Evolutionary conservation across 2,888 invertebrate genomes (phyloP), one percentile per base, ranked within the genome.

Genomic region (Desoria tigrina): DNA sequence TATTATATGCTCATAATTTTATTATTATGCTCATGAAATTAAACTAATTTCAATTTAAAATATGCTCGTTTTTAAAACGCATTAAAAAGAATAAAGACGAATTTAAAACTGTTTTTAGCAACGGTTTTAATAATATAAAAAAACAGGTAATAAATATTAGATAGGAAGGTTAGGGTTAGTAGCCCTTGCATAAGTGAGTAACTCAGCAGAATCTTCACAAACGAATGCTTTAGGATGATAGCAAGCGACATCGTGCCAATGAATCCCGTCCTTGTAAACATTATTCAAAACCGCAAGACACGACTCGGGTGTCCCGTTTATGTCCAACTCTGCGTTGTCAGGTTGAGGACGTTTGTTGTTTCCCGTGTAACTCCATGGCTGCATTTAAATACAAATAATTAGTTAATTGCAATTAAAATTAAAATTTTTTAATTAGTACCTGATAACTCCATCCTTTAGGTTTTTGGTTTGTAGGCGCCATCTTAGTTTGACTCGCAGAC

Each of bases 141-240:
- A n/a, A n/a, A n/a, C n/a, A n/a, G n/a, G n/a, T n/a, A n/a, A n/a
- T n/a, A n/a, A n/a, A n/a, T n/a, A n/a, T 72, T 68, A 74, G 59
- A 74, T 72, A 27, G 72, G 70, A 7, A 74, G 64, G 51, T 71
- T 68, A 24, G 74, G 71, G 42, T 71, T 70, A 2, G 72, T 72
- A 32, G 69, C 69, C 21, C 74, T 51, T 4, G 72, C 74, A 59
- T 74, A 74, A 9, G 58, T 91, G 78, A 93, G 84, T 23, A 93
- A 85, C 80, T 92, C 91, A 78, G 92, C 92, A 80, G 90, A 91
- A 83, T 93, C 93, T 81, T 93, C 93, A 80, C 93, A 93, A 28
- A 93, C 90, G 84, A 90, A 90, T 27, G 90, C 90, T 82, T 91
- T 90, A 74, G 90, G 84, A 81, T 91, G 90, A 80, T 90, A 90